Conservation (phyloP, 2,797 vertebrate genomes). For the Oreonectes daqikongensis region DNA sequence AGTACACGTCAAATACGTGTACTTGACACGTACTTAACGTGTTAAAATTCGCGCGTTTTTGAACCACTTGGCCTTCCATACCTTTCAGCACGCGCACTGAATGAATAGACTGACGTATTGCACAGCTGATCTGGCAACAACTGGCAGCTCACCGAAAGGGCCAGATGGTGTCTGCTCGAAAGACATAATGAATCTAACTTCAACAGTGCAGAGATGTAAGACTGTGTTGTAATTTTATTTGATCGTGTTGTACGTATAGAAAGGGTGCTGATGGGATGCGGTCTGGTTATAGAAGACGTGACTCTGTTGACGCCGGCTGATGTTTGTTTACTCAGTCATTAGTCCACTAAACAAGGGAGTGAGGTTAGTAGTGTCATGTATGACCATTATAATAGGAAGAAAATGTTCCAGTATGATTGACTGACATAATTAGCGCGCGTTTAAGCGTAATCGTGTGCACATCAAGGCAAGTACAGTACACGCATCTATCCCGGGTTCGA, state of each 20-base stretch:
- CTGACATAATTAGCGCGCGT: neutral
- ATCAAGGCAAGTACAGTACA: no score
- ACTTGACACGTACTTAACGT: no score
- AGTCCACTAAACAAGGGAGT: neutral
- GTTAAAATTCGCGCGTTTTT: no score
- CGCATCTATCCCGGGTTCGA: no score
- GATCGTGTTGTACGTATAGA: neutral
- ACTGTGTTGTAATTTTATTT: neutral
- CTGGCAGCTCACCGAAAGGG: conserved; percentile 34
- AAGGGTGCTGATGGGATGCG: neutral
- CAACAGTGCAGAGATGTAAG: conserved; percentile 41
- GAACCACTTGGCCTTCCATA: no score
- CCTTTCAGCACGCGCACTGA: conserved; percentile 23
- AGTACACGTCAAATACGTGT: conserved; percentile 5
- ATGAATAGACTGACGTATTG: conserved; percentile 32
- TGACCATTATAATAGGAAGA: neutral
- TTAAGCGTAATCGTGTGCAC: no score
- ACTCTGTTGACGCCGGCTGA: neutral
- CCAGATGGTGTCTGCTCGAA: neutral
- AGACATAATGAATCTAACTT: conserved; percentile 10
- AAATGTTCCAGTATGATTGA: neutral
- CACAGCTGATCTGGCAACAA: conserved; percentile 54
- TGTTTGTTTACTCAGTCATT: conserved; percentile 4
- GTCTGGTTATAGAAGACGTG: neutral
- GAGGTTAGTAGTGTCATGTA: neutral